Evolutionary conservation across 1,140 invertebrate genomes (phyloP), one percentile per base, ranked within the genome.

Genomic region (Drosophila dunni): DNA sequence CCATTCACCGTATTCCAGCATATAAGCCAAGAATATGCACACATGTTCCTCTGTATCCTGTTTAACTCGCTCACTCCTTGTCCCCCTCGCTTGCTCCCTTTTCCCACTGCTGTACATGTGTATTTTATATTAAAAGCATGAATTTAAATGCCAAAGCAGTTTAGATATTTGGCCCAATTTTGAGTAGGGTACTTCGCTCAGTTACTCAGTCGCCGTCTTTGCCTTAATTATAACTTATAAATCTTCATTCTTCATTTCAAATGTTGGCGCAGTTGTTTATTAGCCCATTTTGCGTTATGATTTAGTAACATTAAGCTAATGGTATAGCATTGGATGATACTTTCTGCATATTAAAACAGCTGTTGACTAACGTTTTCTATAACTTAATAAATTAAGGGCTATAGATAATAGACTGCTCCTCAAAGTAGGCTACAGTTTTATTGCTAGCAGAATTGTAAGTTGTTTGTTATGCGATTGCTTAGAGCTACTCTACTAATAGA

Each of bases 141-240:
- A 54, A 64, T 64, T 64, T 64, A 54, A 64, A 64, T 64, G 62
- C 62, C 50, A 64, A 64, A 64, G 62, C 50, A 44, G 40, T 64
- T 64, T 64, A 50, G 48, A 42, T 64, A 64, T 64, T 56, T 56
- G 40, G 17, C 13, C 63, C 63, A 66, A 66, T 64, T 64, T 54
- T 64, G 62, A 64, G 62, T 64, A 54, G 62, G 62, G 50, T 64
- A 29, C 6, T 51, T 45, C 53, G 24, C 38, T 44, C 20, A n/a
- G 48, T 64, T 64, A 42, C 51, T 24, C 61, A 63, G 17, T 51
- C 34, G 36, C 20, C 15, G 46, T 63, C n/a, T 36, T 46, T 29
- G 51, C 15, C 42, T 66, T 66, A 66, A 66, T 66, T 66, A 46
- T 38, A 46, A 66, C 51, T 56, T 56, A 56, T 46, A 67, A 67